A percentile compares a stretch with the other conserved stretches of the same genome.
These are phyloP conservation scores for Tinamus major DNA, from an alignment of 2,797 vertebrate genomes.

Conservation along the genomic window DNA sequence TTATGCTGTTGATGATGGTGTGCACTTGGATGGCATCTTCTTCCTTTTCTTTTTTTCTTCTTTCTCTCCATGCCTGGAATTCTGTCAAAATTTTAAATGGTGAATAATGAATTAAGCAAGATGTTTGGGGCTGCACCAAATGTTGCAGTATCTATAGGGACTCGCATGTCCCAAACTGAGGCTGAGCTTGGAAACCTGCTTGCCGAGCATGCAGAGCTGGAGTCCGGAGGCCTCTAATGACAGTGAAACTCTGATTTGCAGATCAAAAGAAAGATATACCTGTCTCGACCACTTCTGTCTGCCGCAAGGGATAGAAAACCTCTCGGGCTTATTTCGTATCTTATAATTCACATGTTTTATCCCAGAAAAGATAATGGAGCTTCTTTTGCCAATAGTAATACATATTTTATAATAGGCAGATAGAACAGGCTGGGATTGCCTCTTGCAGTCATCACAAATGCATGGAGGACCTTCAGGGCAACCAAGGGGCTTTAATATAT, in stretches of 20 bases:
- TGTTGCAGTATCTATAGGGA: constrained; percentile 30
- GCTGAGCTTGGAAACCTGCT: constrained; percentile 12
- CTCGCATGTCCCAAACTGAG: not conserved
- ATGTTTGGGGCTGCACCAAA: constrained; percentile 57
- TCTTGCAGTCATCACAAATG: not conserved
- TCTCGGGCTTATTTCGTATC: not conserved
- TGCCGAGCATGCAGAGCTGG: not conserved
- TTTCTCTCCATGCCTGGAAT: constrained; percentile 51
- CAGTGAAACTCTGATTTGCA: not conserved
- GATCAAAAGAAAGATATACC: not conserved
- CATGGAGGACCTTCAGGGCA: not conserved
- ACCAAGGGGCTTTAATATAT: not conserved
- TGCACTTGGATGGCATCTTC: constrained; percentile 47
- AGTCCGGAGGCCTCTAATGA: not conserved
- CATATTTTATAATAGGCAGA: not conserved
- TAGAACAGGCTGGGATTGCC: not conserved
- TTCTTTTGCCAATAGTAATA: not conserved
- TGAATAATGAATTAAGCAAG: constrained; percentile 69
- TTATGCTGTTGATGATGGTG: constrained; percentile 49
- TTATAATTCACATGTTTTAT: not conserved
- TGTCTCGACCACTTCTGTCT: not conserved
- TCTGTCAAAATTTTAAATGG: constrained; percentile 49
- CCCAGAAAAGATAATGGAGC: not conserved
- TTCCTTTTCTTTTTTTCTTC: constrained; percentile 21
- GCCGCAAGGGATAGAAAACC: not conserved